phyloP scores from a whole-genome alignment of 2,113 vertebrate species.

The Chelonoidis abingdonii region DNA sequence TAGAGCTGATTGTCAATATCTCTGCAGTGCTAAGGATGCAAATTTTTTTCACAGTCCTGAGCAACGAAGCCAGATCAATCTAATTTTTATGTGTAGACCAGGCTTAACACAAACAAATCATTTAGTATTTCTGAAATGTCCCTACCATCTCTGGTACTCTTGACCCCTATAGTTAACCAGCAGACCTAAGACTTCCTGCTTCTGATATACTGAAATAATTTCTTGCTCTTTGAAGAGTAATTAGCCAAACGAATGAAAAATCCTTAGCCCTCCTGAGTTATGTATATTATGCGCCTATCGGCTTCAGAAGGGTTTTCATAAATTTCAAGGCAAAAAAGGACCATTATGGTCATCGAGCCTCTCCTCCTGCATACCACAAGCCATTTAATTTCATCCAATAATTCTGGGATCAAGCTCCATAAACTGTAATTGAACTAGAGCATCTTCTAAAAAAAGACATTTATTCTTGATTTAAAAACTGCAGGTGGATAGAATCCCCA shows the following conservation, averaged over 20 bases:
- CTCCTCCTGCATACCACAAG: too few relatives aligned
- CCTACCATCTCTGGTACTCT: neutral
- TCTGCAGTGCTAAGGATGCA: too few relatives aligned
- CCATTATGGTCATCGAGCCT: rapidly evolving
- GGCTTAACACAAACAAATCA: neutral
- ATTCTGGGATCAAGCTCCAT: neutral
- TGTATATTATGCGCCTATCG: neutral
- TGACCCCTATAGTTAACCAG: too few relatives aligned
- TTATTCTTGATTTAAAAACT: neutral
- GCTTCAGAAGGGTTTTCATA: neutral
- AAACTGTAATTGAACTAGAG: neutral
- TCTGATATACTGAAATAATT: neutral
- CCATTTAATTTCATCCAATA: neutral
- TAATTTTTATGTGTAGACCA: too few relatives aligned
- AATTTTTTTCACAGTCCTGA: too few relatives aligned
- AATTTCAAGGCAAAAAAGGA: neutral
- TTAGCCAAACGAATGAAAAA: neutral
- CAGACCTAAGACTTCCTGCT: neutral
- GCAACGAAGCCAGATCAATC: too few relatives aligned
- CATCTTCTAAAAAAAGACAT: neutral
- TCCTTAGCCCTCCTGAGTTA: neutral
- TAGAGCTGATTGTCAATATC: too few relatives aligned
- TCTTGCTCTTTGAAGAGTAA: neutral
- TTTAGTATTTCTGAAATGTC: neutral
- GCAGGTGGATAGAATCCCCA: neutral